Percentiles rank a stretch among this genome's conserved stretches.
phyloP scores from a whole-genome alignment of 2,888 invertebrate species.

The Drosophila macrospina region DNA sequence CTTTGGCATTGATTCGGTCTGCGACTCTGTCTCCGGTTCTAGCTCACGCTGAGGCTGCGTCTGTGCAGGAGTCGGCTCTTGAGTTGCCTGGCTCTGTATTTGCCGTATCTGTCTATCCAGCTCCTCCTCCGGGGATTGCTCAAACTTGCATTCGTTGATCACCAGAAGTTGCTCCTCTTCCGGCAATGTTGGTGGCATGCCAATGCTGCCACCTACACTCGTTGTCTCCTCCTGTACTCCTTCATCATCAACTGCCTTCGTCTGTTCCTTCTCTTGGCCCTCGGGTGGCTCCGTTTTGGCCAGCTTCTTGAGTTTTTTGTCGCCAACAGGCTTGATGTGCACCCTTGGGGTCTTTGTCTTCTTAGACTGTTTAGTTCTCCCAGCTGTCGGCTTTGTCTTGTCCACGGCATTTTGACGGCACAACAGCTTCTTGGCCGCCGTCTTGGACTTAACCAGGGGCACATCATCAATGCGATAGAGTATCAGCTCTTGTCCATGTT shows the following conservation, averaged over 20 bases:
- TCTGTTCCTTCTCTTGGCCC: too few species aligned
- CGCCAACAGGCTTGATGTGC: neutral
- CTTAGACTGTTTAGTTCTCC: neutral
- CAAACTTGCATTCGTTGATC: constrained; percentile 57
- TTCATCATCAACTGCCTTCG: neutral
- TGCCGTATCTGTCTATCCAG: neutral
- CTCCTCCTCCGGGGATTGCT: constrained; percentile 7
- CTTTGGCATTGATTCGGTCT: constrained; percentile 1
- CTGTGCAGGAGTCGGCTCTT: neutral
- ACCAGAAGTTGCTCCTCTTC: constrained; percentile 46
- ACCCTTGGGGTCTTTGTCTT: neutral
- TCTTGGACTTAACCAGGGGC: constrained; percentile 34
- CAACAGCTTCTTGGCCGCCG: neutral
- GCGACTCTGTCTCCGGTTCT: neutral
- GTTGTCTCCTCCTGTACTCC: neutral
- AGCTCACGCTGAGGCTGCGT: neutral
- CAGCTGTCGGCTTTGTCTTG: neutral
- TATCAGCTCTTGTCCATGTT: constrained; percentile 30
- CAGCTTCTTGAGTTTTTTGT: neutral
- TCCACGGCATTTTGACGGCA: neutral
- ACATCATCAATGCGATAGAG: constrained; percentile 56
- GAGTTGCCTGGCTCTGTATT: too few species aligned
- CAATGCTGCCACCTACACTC: neutral
- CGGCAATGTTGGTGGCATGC: constrained; percentile 36
- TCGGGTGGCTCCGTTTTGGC: neutral